Evolutionary conservation across 1,140 invertebrate species (phyloP).

Genomic region (Drosophila ogumai): DNA sequence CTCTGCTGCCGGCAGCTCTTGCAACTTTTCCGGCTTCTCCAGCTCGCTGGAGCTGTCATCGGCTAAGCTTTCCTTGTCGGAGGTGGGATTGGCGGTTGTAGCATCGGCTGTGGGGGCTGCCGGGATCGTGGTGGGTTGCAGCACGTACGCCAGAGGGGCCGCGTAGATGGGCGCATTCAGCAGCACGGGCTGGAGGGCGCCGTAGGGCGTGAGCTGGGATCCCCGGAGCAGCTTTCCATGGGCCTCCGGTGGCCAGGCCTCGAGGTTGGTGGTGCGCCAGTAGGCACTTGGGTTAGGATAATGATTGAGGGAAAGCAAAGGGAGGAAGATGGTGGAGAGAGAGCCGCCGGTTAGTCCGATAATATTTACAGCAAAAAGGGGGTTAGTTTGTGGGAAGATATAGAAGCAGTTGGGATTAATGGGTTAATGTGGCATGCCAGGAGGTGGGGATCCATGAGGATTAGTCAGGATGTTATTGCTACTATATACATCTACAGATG

Average conservation of each 20-base stretch:
- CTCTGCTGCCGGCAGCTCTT: conserved; percentile 28
- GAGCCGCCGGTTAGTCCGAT: conserved; percentile 59
- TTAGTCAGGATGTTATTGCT: neutral
- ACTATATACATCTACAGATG: conserved; percentile 37
- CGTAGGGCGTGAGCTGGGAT: conserved; percentile 25
- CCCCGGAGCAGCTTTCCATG: conserved; percentile 17
- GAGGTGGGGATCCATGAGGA: conserved; percentile 9
- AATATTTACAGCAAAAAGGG: conserved; percentile 65
- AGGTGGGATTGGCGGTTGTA: conserved; percentile 44
- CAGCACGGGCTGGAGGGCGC: conserved; percentile 38
- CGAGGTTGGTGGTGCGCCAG: conserved; percentile 72
- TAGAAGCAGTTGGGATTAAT: neutral
- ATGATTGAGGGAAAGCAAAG: conserved; percentile 22
- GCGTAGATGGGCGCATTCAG: conserved; percentile 55
- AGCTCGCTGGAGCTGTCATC: conserved; percentile 36
- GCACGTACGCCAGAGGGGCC: conserved; percentile 46
- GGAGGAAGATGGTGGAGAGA: conserved; percentile 36
- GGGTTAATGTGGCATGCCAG: conserved; percentile 30
- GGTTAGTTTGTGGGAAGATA: conserved; percentile 15
- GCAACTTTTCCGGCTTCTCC: conserved; percentile 60
- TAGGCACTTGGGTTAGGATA: conserved; percentile 53
- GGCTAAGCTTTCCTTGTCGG: conserved; percentile 32
- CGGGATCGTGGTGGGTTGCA: conserved; percentile 47
- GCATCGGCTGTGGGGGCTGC: conserved; percentile 12
- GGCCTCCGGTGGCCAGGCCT: conserved; percentile 66